These are phyloP conservation scores for Indicator maculatus DNA, from an alignment of 2,113 vertebrate species.

Conservation along the genomic window DNA sequence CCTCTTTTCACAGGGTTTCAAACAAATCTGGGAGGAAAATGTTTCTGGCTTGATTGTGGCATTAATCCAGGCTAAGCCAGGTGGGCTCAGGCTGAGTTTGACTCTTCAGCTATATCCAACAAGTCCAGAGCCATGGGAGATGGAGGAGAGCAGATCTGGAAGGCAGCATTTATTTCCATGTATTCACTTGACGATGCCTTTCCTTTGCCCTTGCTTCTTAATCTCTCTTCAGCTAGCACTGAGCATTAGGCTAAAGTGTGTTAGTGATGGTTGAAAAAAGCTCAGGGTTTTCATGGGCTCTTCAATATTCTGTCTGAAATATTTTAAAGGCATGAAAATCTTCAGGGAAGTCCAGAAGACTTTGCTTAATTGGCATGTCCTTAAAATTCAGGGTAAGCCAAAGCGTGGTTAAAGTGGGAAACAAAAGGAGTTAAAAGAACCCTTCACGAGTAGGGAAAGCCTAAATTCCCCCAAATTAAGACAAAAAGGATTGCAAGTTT, in stretches of 20 bases:
- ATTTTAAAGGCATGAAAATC: background rate
- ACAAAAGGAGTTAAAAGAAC: background rate
- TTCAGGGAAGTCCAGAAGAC: background rate
- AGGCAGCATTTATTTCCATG: background rate
- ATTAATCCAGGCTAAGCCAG: background rate
- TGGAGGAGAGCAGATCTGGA: background rate
- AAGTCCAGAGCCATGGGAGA: background rate
- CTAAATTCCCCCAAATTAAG: slow-evolving; percentile 26
- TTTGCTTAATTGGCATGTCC: background rate
- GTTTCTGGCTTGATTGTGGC: background rate
- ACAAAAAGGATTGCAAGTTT: slow-evolving; percentile 4
- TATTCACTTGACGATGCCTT: background rate
- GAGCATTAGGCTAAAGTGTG: background rate
- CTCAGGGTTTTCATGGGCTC: background rate
- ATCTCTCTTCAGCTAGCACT: background rate
- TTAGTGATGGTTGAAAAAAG: background rate
- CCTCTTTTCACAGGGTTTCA: background rate
- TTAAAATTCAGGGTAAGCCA: background rate
- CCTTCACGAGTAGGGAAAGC: background rate
- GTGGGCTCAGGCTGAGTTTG: background rate
- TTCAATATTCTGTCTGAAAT: background rate
- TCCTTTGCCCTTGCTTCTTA: background rate
- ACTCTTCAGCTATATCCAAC: background rate
- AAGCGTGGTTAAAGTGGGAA: background rate
- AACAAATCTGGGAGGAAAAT: background rate